Percentiles rank a stretch among this genome's conserved stretches.
phyloP scores from a whole-genome alignment of 2,888 invertebrate species.

The Andrena haemorrhoa region DNA sequence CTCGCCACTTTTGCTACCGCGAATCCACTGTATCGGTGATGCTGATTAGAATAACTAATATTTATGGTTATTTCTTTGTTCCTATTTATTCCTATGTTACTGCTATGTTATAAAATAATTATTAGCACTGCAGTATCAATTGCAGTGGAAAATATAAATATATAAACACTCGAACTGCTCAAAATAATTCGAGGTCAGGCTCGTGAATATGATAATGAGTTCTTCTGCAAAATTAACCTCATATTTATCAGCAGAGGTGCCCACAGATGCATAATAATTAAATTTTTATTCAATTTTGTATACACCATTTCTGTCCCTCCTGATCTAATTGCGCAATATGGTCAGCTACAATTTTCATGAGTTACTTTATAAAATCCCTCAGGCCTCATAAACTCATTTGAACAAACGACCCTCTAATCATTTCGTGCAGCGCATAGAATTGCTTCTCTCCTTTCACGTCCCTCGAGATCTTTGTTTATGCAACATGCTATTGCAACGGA shows the following conservation, averaged over 20 bases:
- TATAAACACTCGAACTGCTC: neutral
- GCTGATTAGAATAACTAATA: neutral
- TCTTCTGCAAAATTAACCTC: no score
- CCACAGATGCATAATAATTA: no score
- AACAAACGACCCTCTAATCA: slow-evolving; percentile 11
- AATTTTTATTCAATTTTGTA: neutral
- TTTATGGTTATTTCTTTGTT: neutral
- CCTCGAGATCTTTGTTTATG: neutral
- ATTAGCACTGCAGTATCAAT: neutral
- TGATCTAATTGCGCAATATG: neutral
- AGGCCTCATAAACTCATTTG: neutral
- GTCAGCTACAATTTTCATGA: neutral
- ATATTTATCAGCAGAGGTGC: no score
- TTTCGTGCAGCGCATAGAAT: neutral
- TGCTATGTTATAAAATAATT: neutral
- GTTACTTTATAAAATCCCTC: neutral
- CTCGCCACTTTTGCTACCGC: no score
- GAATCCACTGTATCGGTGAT: no score
- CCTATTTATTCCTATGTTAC: neutral
- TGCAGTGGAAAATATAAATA: neutral
- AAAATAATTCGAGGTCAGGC: neutral
- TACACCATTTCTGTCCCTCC: neutral
- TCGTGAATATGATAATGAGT: no score
- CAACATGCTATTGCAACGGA: neutral
- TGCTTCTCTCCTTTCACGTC: slow-evolving; percentile 7